Conservation (phyloP, 2,113 vertebrate species). For the Corydoras maculifer region DNA sequence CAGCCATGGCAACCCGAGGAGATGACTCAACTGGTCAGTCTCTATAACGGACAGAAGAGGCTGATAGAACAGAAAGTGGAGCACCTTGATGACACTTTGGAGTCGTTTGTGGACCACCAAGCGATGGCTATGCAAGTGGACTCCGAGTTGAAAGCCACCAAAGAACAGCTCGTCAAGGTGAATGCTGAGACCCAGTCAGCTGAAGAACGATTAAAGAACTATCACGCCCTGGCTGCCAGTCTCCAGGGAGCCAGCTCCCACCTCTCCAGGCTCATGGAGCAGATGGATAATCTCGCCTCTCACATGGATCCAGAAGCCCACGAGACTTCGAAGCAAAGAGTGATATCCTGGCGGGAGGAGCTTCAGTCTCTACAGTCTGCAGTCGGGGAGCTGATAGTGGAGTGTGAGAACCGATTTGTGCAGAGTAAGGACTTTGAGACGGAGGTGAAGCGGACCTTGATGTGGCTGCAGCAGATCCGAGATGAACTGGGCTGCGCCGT, state of each 20-base stretch:
- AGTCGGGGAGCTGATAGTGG: constrained; percentile 72
- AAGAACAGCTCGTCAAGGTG: constrained; percentile 69
- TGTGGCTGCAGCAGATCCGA: constrained; percentile 82
- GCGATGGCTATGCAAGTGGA: constrained; percentile 67
- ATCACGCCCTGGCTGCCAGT: constrained; percentile 80
- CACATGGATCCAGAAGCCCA: constrained; percentile 73
- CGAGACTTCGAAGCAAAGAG: constrained; percentile 68
- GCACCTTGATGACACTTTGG: constrained; percentile 69
- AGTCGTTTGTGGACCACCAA: constrained; percentile 70
- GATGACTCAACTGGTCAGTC: constrained; percentile 70
- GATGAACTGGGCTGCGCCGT: constrained; percentile 72
- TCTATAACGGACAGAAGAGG: constrained; percentile 73
- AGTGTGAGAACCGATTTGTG: constrained; percentile 79
- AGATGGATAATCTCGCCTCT: constrained; percentile 76
- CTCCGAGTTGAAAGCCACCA: constrained; percentile 67
- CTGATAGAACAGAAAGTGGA: constrained; percentile 68
- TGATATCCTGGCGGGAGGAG: constrained; percentile 83
- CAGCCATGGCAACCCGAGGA: constrained; percentile 81
- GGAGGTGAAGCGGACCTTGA: constrained; percentile 79
- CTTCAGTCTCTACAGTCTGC: constrained; percentile 73
- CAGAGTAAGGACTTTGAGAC: constrained; percentile 89
- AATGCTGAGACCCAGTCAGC: constrained; percentile 81
- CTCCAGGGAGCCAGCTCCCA: constrained; percentile 79
- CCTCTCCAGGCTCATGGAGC: constrained; percentile 75
- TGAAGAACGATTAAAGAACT: constrained; percentile 87